Conservation (phyloP, 1,140 invertebrate genomes). For the Agrilus planipennis region DNA sequence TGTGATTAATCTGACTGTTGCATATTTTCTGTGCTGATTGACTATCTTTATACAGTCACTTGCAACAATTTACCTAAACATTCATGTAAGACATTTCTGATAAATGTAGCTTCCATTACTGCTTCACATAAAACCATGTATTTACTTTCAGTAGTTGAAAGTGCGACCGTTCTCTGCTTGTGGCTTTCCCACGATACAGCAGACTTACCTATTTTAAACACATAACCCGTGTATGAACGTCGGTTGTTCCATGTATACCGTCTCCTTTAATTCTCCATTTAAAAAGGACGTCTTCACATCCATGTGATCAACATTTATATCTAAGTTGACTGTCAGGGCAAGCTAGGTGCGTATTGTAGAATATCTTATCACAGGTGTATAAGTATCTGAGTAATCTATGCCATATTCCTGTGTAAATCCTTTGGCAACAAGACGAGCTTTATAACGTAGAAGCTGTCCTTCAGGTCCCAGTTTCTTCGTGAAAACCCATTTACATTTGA, state of each 20-base stretch:
- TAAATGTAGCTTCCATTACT: too few species aligned
- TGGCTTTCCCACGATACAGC: background rate
- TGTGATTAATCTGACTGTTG: too few species aligned
- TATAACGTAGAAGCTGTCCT: conserved; percentile 18
- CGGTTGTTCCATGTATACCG: conserved; percentile 28
- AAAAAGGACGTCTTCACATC: conserved; percentile 33
- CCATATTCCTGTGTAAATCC: conserved; percentile 25
- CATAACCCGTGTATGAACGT: too few species aligned
- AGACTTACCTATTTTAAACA: too few species aligned
- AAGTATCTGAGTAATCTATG: conserved; percentile 30
- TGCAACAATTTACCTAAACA: too few species aligned
- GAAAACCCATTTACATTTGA: background rate
- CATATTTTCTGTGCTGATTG: too few species aligned
- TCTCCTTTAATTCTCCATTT: conserved; percentile 27
- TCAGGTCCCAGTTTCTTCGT: background rate
- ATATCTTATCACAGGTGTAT: conserved; percentile 26
- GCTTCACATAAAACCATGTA: background rate
- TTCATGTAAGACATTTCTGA: too few species aligned
- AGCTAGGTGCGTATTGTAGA: conserved; percentile 17
- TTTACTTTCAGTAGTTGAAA: background rate
- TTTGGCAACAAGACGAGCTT: conserved; percentile 32
- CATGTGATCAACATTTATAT: conserved; percentile 22
- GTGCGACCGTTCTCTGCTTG: background rate
- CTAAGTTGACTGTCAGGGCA: conserved; percentile 18
- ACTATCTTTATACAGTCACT: too few species aligned